Conservation (phyloP, 2,797 vertebrate species). For the Pseudochirops corinnae region DNA sequence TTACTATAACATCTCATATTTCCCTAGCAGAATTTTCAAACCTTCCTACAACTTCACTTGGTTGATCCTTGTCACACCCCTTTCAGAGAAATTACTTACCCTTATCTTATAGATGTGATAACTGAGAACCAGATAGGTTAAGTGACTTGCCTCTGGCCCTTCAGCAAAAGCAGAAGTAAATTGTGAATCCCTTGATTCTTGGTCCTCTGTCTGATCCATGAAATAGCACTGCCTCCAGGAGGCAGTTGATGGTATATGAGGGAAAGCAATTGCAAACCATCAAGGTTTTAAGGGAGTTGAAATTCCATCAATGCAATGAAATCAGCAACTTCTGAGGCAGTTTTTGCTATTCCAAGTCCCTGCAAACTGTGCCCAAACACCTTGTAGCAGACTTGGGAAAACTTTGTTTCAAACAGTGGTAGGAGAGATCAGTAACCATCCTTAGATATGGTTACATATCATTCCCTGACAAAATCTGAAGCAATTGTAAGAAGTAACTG, state of each 20-base stretch:
- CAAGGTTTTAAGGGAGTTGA: background rate
- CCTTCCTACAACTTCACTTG: conserved; percentile 13
- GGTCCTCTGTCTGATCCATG: background rate
- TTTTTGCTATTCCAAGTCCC: background rate
- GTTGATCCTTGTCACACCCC: conserved; percentile 5
- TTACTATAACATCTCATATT: background rate
- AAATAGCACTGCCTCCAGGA: conserved; percentile 55
- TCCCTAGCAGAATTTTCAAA: background rate
- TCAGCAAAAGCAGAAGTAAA: conserved; percentile 22
- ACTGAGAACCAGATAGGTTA: conserved; percentile 36
- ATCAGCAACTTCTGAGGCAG: background rate
- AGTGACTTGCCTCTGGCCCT: conserved; percentile 51
- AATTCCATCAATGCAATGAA: background rate
- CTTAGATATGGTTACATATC: background rate
- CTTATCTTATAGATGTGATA: conserved; percentile 35
- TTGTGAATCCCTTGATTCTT: background rate
- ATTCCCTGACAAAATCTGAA: conserved; percentile 15
- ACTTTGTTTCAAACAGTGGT: background rate
- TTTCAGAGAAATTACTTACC: conserved; percentile 1
- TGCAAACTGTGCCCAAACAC: background rate
- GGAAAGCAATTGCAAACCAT: background rate
- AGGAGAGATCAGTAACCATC: background rate
- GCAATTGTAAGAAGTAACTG: background rate
- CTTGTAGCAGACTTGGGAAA: background rate
- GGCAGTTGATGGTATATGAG: conserved; percentile 25